Conservation (phyloP, 2,888 invertebrate species). For the Hyppa rectilinea region DNA sequence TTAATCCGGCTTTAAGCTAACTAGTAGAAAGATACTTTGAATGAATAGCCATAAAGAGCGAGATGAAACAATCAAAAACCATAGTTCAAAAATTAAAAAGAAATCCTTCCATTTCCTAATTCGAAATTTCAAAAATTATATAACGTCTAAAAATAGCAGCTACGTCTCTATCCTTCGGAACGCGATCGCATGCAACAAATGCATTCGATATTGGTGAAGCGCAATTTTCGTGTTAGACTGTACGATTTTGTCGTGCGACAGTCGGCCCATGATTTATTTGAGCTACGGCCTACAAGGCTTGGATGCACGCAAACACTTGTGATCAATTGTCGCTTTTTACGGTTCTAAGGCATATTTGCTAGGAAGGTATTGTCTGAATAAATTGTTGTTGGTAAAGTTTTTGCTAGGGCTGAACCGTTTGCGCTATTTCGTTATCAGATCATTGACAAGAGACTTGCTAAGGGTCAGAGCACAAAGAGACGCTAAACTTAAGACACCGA, state of each 20-base stretch:
- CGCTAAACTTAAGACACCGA: no score
- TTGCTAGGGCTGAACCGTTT: not conserved
- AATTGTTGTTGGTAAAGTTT: constrained; percentile 44
- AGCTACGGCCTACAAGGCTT: constrained; percentile 66
- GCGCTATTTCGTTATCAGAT: no score
- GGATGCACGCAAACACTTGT: constrained; percentile 84
- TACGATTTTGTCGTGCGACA: constrained; percentile 83
- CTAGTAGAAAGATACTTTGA: not conserved
- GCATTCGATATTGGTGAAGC: constrained; percentile 84
- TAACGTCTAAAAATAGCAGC: constrained; percentile 68
- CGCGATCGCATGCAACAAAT: constrained; percentile 84
- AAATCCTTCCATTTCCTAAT: constrained; percentile 14
- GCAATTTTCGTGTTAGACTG: constrained; percentile 87
- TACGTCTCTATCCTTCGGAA: constrained; percentile 72
- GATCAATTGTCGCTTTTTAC: constrained; percentile 77
- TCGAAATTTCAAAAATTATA: constrained; percentile 41
- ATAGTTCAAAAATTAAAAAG: constrained; percentile 21
- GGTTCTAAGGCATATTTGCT: constrained; percentile 34
- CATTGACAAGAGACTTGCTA: not conserved
- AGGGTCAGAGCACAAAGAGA: no score
- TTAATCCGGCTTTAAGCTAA: not conserved
- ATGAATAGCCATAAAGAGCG: not conserved
- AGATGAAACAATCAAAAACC: no score
- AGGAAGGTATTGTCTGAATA: constrained; percentile 18
- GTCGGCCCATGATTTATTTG: constrained; percentile 82